Evolutionary conservation across 2,797 vertebrate genomes (phyloP).

Genomic region (Leuciscus waleckii): DNA sequence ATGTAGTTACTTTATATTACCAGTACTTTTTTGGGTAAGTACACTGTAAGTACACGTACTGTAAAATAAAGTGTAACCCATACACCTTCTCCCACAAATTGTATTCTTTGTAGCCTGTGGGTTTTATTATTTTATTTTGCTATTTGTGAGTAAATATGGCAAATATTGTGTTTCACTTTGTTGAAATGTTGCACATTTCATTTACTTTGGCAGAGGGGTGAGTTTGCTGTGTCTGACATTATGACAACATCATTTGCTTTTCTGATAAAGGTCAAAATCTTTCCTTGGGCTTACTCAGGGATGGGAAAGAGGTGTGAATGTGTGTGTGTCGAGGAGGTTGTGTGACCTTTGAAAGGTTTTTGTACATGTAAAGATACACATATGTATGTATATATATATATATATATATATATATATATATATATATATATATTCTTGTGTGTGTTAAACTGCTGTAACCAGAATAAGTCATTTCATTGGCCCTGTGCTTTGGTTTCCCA

Average conservation of each 20-base stretch:
- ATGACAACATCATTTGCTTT: constrained; percentile 70
- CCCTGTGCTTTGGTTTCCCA: constrained; percentile 79
- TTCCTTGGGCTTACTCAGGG: constrained; percentile 92
- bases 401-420: constrained; percentile 18
- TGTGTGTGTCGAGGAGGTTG: constrained; percentile 75
- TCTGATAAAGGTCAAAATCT: constrained; percentile 79
- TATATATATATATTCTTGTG: constrained; percentile 37
- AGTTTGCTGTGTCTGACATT: constrained; percentile 36
- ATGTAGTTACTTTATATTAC: no score
- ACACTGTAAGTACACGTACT: no score
- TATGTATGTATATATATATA: constrained; percentile 32
- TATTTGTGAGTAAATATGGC: neutral
- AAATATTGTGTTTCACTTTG: constrained; percentile 31
- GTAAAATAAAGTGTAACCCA: no score
- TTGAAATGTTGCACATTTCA: constrained; percentile 27
- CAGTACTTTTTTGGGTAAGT: no score
- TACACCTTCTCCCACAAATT: constrained; percentile 60
- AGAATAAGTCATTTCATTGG: constrained; percentile 87
- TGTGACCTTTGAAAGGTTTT: constrained; percentile 31
- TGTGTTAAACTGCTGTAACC: constrained; percentile 83
- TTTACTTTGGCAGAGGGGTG: constrained; percentile 41
- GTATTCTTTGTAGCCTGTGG: neutral
- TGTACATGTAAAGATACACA: constrained; percentile 6
- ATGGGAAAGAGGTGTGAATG: constrained; percentile 83
- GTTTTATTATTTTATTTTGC: constrained; percentile 3